A percentile compares a stretch with the other conserved stretches of the same genome.
phyloP scores from a whole-genome alignment of 2,888 invertebrate genomes.

The Masnerella sp. region DNA sequence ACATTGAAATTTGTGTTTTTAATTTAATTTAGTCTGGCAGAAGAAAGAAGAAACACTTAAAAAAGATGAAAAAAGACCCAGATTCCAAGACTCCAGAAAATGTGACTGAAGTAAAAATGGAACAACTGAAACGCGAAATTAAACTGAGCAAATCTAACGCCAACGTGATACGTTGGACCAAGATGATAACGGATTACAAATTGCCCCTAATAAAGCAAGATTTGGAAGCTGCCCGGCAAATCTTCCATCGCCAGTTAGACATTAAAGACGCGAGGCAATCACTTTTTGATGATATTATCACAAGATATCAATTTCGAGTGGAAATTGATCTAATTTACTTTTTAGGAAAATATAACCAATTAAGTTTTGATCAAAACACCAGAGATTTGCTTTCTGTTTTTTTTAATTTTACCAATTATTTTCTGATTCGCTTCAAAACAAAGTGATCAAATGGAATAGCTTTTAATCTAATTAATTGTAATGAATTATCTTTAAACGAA shows the following conservation, averaged over 20 bases:
- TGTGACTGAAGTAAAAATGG: constrained; percentile 68
- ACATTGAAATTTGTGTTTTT: too few relatives aligned
- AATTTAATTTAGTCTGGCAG: too few relatives aligned
- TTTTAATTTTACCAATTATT: too few relatives aligned
- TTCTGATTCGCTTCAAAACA: too few relatives aligned
- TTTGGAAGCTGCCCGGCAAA: constrained; percentile 76
- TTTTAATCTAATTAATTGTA: too few relatives aligned
- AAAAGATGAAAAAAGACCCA: constrained; percentile 25
- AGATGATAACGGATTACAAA: constrained; percentile 74
- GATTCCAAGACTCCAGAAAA: constrained; percentile 64
- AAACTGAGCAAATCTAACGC: constrained; percentile 73
- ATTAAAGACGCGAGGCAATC: constrained; percentile 76
- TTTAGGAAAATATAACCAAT: too few relatives aligned
- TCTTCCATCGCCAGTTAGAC: constrained; percentile 78
- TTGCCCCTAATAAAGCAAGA: constrained; percentile 76
- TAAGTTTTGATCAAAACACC: too few relatives aligned
- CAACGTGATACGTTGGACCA: constrained; percentile 75
- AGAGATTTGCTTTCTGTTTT: too few relatives aligned
- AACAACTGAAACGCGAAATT: constrained; percentile 74
- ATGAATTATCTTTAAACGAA: too few relatives aligned
- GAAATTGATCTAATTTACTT: too few relatives aligned
- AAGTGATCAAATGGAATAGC: too few relatives aligned
- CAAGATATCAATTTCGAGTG: too few relatives aligned
- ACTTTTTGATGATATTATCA: constrained; percentile 1
- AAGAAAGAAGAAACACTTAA: constrained; percentile 19